A percentile compares a stretch with the other conserved stretches of the same genome.
These are phyloP conservation scores for Parascotia fuliginaria DNA, from an alignment of 2,888 invertebrate genomes.

Conservation along the genomic window DNA sequence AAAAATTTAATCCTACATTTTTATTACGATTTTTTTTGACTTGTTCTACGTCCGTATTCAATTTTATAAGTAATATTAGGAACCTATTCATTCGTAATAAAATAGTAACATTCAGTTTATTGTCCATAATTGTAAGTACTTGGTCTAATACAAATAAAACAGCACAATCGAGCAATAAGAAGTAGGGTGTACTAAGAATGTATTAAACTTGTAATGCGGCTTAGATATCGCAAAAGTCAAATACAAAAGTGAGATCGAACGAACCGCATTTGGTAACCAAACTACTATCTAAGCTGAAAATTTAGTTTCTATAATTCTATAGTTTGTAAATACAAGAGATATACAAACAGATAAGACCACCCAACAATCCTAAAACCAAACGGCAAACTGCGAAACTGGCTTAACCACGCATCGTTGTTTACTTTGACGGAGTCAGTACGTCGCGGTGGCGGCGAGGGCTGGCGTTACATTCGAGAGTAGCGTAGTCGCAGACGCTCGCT, in stretches of 20 bases:
- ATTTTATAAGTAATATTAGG: too few relatives aligned
- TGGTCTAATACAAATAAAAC: background rate
- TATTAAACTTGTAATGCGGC: background rate
- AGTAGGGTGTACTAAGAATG: background rate
- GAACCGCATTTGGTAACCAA: constrained; percentile 24
- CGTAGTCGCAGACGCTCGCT: constrained; percentile 51
- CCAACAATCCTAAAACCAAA: constrained; percentile 51
- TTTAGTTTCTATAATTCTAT: constrained; percentile 41
- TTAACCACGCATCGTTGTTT: constrained; percentile 68
- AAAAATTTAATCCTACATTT: too few relatives aligned
- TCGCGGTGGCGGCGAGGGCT: constrained; percentile 24
- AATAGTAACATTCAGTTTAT: too few relatives aligned
- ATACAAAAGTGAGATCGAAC: constrained; percentile 6
- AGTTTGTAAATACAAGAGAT: constrained; percentile 28
- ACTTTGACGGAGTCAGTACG: constrained; percentile 67
- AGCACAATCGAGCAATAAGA: background rate
- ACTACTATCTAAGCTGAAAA: constrained; percentile 35
- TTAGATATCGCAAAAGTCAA: constrained; percentile 9
- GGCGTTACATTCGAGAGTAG: constrained; percentile 60
- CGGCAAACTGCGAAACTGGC: constrained; percentile 58
- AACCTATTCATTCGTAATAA: too few relatives aligned
- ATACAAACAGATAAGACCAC: constrained; percentile 44
- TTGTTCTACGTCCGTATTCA: too few relatives aligned
- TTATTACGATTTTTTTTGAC: too few relatives aligned
- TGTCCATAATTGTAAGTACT: too few relatives aligned